A percentile compares a stretch with the other conserved stretches of the same genome.
Conservation (phyloP, 1,140 invertebrate genomes). For the Lepidurus apus region DNA sequence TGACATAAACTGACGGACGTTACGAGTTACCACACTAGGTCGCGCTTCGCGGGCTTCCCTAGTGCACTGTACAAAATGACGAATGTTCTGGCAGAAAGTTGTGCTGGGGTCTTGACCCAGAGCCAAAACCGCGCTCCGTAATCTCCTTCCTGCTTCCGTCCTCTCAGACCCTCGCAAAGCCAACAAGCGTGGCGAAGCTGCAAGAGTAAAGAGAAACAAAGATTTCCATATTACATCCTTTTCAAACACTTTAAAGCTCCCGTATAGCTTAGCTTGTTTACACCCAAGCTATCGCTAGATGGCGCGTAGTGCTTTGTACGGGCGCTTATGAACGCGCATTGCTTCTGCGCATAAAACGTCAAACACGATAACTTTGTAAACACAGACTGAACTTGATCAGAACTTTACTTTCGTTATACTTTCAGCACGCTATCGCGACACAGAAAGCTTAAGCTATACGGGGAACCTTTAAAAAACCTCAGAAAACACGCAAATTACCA, state of each 20-base stretch:
- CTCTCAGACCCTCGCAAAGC: conserved; percentile 51
- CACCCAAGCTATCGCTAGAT: too few relatives aligned
- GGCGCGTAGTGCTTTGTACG: too few relatives aligned
- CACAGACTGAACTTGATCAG: too few relatives aligned
- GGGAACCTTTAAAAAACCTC: not conserved
- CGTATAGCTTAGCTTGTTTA: not conserved
- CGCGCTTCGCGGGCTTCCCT: conserved; percentile 81
- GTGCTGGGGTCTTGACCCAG: conserved; percentile 77
- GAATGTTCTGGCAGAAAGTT: conserved; percentile 82
- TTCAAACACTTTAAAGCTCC: conserved; percentile 40
- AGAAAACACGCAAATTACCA: conserved; percentile 50
- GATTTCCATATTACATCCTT: conserved; percentile 29
- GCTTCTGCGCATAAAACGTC: too few relatives aligned
- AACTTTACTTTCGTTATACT: too few relatives aligned
- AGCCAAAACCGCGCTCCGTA: conserved; percentile 58
- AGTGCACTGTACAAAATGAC: conserved; percentile 91
- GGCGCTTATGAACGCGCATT: too few relatives aligned
- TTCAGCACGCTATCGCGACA: too few relatives aligned
- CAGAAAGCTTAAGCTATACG: conserved; percentile 9
- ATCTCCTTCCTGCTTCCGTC: conserved; percentile 49
- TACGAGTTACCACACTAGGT: conserved; percentile 82
- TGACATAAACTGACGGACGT: conserved; percentile 94
- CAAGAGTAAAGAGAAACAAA: conserved; percentile 40
- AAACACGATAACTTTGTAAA: too few relatives aligned
- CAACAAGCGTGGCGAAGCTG: conserved; percentile 64